These are phyloP conservation scores for Pandemis cinnamomeana DNA, from an alignment of 2,888 invertebrate genomes.

Conservation along the genomic window DNA sequence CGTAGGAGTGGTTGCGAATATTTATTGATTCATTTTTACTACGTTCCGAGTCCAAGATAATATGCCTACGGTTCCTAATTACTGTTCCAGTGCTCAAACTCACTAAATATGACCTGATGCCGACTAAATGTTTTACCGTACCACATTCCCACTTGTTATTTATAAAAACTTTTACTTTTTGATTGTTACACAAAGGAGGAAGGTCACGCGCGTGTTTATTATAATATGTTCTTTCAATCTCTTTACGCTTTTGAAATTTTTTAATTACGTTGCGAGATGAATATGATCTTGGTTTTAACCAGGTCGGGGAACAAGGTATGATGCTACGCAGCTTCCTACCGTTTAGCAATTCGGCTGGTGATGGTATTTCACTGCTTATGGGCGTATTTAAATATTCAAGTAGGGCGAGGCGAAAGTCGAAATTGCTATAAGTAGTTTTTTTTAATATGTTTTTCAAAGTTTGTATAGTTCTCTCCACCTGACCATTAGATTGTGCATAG, in stretches of 20 bases:
- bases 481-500: slow-evolving; percentile 46
- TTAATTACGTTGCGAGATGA: not conserved
- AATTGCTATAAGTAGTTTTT: slow-evolving; percentile 14
- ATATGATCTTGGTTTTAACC: not conserved
- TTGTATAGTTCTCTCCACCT: slow-evolving; percentile 44
- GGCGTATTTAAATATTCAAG: slow-evolving; percentile 37
- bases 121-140: not conserved
- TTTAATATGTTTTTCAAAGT: slow-evolving; percentile 43
- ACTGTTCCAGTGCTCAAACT: no score
- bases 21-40: no score
- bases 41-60: no score
- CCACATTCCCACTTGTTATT: slow-evolving; percentile 2
- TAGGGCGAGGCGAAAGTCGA: slow-evolving; percentile 31
- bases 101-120: not conserved
- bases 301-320: not conserved
- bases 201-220: not conserved
- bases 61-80: no score
- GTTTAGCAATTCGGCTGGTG: not conserved
- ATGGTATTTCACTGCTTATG: slow-evolving; percentile 7
- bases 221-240: not conserved
- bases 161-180: not conserved
- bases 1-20: no score
- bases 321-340: not conserved
- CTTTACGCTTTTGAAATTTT: not conserved
- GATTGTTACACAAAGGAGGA: not conserved